Evolutionary conservation across 2,888 invertebrate species (phyloP).

Genomic region (Epinotia ramella): DNA sequence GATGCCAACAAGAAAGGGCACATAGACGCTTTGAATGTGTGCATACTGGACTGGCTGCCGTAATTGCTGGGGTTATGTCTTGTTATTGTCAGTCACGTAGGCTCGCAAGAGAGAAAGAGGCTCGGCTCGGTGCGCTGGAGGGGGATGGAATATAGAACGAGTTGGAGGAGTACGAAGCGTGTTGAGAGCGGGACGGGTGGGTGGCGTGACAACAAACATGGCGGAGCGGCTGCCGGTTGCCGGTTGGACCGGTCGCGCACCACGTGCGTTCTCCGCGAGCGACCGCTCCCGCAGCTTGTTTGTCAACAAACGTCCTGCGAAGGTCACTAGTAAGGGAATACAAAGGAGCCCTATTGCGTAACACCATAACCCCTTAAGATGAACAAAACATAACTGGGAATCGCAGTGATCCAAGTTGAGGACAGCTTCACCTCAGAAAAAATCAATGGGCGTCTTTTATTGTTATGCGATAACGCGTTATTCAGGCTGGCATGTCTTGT

Average conservation of each 20-base stretch:
- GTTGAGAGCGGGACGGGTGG: constrained; percentile 64
- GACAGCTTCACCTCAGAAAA: constrained; percentile 13
- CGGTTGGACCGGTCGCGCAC: constrained; percentile 79
- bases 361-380: constrained; percentile 50
- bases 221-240: constrained; percentile 73
- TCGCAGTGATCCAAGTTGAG: constrained; percentile 10
- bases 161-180: constrained; percentile 54
- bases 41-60: constrained; percentile 55
- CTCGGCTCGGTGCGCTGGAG: constrained; percentile 55
- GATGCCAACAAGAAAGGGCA: constrained; percentile 50
- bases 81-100: constrained; percentile 83
- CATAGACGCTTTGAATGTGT: constrained; percentile 51
- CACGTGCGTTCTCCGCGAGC: constrained; percentile 79
- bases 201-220: constrained; percentile 84
- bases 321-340: constrained; percentile 77
- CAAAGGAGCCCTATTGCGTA: constrained; percentile 73
- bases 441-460: constrained; percentile 26
- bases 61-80: constrained; percentile 71
- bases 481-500: constrained; percentile 37
- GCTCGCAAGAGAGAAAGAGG: constrained; percentile 65
- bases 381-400: constrained; percentile 29
- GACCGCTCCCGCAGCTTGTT: constrained; percentile 77
- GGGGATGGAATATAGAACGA: constrained; percentile 48
- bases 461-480: constrained; percentile 15
- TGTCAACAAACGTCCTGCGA: constrained; percentile 83